Percentiles rank a stretch among this genome's conserved stretches.
These are phyloP conservation scores for Cryptus viduatorius DNA, from an alignment of 2,888 invertebrate species.

Conservation along the genomic window DNA sequence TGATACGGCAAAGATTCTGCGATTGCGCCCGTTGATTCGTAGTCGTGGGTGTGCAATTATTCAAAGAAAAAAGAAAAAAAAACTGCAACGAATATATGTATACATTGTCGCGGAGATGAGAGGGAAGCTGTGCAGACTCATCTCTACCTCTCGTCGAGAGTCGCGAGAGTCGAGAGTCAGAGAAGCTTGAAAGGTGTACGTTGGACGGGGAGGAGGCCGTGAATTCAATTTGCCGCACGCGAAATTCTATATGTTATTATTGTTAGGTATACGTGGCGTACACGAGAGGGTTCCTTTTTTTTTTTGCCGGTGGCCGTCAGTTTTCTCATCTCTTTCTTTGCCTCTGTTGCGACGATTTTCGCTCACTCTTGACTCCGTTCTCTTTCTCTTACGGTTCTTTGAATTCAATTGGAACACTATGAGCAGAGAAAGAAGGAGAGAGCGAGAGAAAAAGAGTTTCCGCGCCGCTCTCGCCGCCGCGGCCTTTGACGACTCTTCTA, in stretches of 20 bases:
- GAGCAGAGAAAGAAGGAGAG: slow-evolving; percentile 23
- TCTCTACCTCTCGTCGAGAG: slow-evolving; percentile 24
- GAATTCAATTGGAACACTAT: slow-evolving; percentile 45
- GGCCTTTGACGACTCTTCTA: slow-evolving; percentile 58
- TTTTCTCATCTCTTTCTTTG: slow-evolving; percentile 35
- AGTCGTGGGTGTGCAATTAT: slow-evolving; percentile 40
- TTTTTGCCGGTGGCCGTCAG: slow-evolving; percentile 14
- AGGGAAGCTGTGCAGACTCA: slow-evolving; percentile 27
- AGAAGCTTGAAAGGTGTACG: slow-evolving; percentile 50
- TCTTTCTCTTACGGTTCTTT: slow-evolving; percentile 44
- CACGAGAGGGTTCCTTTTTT: not conserved
- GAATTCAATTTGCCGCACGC: slow-evolving; percentile 64
- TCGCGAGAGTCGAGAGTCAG: slow-evolving; percentile 12
- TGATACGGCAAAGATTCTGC: not conserved
- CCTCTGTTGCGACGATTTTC: slow-evolving; percentile 12
- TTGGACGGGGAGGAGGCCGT: slow-evolving; percentile 32
- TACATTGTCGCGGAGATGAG: slow-evolving; percentile 9
- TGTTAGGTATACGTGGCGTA: slow-evolving; percentile 36
- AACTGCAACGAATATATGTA: slow-evolving; percentile 5
- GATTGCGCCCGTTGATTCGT: slow-evolving; percentile 36
- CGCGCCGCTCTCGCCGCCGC: slow-evolving; percentile 36
- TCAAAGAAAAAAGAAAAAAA: slow-evolving; percentile 33
- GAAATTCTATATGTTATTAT: slow-evolving; percentile 61
- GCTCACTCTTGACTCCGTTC: slow-evolving; percentile 31
- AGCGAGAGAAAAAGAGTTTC: slow-evolving; percentile 38